A percentile compares a stretch with the other conserved stretches of the same genome.
Evolutionary conservation across 92 coral and sea anemone genomes (phyloP).

Genomic region (Anthopleura xanthogrammica): DNA sequence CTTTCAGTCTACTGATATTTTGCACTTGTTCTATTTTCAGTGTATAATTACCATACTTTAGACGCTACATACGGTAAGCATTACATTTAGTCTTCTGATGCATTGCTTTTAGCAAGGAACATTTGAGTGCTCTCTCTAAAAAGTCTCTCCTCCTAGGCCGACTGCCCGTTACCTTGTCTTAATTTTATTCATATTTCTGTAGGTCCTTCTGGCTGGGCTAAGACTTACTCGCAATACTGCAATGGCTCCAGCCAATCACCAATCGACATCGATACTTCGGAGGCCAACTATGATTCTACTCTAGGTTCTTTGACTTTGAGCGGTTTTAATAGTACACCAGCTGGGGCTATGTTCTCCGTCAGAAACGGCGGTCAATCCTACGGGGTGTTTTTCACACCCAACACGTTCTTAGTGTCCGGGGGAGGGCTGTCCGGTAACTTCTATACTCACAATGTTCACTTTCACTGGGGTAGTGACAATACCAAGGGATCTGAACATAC

Average conservation of each 20-base stretch:
- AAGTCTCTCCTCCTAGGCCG: no score
- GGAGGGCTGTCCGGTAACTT: conserved; percentile 48
- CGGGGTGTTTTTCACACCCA: neutral
- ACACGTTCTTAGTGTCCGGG: conserved; percentile 35
- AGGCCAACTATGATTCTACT: conserved; percentile 31
- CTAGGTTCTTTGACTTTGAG: conserved; percentile 42
- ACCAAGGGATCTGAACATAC: conserved; percentile 73
- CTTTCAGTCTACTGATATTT: no score
- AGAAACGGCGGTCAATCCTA: conserved; percentile 33
- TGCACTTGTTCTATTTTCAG: no score
- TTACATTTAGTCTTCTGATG: no score
- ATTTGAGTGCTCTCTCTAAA: no score
- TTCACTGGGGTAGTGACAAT: conserved; percentile 74
- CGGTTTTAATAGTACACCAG: conserved; percentile 17
- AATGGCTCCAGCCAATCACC: conserved; percentile 54
- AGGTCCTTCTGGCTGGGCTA: conserved; percentile 53
- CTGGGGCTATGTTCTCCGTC: conserved; percentile 4
- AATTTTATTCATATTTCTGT: no score
- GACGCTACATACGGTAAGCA: no score
- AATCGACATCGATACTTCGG: conserved; percentile 41
- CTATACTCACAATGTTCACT: conserved; percentile 38
- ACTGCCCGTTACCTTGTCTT: no score
- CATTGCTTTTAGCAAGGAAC: no score
- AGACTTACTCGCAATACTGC: conserved; percentile 10
- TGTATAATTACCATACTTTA: no score